Conservation (phyloP, 2,888 invertebrate species). For the Lathronympha strigana region DNA sequence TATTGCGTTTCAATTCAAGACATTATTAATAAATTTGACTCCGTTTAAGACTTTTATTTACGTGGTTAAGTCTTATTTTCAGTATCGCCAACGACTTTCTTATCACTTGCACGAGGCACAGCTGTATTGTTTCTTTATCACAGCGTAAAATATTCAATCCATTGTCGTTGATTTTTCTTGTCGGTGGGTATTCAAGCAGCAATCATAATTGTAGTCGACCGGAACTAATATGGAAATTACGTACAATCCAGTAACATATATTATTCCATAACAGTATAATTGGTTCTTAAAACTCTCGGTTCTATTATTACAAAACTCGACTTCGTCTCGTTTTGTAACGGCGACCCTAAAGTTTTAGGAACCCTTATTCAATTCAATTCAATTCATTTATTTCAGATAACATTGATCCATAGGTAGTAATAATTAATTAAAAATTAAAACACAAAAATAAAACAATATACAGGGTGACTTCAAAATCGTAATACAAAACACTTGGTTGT, state of each 20-base stretch:
- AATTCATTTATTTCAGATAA: no score
- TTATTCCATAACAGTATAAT: no score
- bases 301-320: no score
- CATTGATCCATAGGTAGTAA: no score
- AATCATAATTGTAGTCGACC: conserved; percentile 8
- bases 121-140: conserved; percentile 25
- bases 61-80: background rate
- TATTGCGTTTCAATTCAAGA: background rate
- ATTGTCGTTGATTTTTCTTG: conserved; percentile 23
- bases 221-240: conserved; percentile 11
- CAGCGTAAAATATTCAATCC: conserved; percentile 28
- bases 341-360: no score
- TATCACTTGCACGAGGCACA: conserved; percentile 33
- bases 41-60: background rate
- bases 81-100: conserved; percentile 3
- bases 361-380: no score
- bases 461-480: no score
- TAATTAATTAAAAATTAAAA: no score
- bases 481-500: no score
- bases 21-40: background rate
- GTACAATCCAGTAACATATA: background rate
- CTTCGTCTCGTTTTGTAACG: no score
- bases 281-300: no score
- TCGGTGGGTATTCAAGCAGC: conserved; percentile 11
- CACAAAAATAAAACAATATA: no score